Conservation (phyloP, 2,888 invertebrate genomes). For the Trachelus iudaicus region DNA sequence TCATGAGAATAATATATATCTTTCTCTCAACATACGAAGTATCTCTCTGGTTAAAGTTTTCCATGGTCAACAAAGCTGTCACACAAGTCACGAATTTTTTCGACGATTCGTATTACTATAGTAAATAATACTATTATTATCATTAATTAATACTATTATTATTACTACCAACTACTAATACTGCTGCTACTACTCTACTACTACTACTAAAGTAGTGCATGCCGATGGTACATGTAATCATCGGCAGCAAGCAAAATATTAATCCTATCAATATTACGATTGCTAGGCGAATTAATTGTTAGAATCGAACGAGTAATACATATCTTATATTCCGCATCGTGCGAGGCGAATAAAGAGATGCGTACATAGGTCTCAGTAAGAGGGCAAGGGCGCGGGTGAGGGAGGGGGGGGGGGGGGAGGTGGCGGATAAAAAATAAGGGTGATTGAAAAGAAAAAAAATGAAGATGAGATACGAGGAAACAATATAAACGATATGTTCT, state of each 20-base stretch:
- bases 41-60: constrained; percentile 28
- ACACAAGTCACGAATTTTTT: not conserved
- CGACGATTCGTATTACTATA: not conserved
- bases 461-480: not conserved
- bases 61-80: not conserved
- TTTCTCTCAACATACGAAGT: not conserved
- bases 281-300: constrained; percentile 32
- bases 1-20: not conserved
- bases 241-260: constrained; percentile 11
- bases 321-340: constrained; percentile 16
- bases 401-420: too few relatives aligned
- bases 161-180: not conserved
- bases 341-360: not conserved
- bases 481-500: constrained; percentile 37
- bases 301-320: constrained; percentile 17
- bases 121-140: not conserved
- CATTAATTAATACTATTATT: constrained; percentile 4
- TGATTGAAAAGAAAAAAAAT: constrained; percentile 23
- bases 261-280: constrained; percentile 28
- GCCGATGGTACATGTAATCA: not conserved
- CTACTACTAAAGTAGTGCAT: not conserved
- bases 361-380: not conserved
- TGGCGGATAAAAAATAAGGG: not conserved
- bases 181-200: not conserved
- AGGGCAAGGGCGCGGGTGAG: accelerated